Evolutionary conservation across 2,888 invertebrate genomes (phyloP).

Genomic region (Diaphora mendica): DNA sequence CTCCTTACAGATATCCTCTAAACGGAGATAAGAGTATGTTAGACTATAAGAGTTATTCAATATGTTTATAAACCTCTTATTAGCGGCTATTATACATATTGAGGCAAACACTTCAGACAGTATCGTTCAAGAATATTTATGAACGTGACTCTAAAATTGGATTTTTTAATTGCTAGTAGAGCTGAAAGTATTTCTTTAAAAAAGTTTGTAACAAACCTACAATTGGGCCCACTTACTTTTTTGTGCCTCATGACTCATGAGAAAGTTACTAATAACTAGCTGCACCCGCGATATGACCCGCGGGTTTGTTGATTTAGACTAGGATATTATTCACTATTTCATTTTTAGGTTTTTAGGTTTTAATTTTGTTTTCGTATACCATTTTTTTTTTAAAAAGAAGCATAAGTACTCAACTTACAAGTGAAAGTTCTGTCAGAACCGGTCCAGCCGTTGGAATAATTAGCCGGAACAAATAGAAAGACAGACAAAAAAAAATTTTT

Average conservation of each 20-base stretch:
- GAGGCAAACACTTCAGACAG: background rate
- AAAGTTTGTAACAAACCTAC: background rate
- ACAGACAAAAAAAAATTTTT: too few relatives aligned
- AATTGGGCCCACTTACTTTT: background rate
- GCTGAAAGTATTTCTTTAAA: background rate
- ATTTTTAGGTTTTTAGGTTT: too few relatives aligned
- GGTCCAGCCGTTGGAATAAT: too few relatives aligned
- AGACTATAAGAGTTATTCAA: background rate
- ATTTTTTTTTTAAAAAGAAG: too few relatives aligned
- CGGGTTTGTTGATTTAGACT: too few relatives aligned
- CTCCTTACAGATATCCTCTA: background rate
- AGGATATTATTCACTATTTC: too few relatives aligned
- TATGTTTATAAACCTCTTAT: constrained; percentile 1
- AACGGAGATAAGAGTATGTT: background rate
- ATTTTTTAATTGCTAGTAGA: background rate
- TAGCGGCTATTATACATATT: background rate
- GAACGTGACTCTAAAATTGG: background rate
- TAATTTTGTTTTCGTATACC: too few relatives aligned
- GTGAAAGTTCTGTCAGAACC: too few relatives aligned
- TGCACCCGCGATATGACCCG: too few relatives aligned
- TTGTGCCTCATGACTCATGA: background rate
- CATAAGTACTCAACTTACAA: too few relatives aligned
- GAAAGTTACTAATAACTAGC: background rate
- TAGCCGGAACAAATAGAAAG: too few relatives aligned
- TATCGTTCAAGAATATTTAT: background rate